Evolutionary conservation across 2,888 invertebrate genomes (phyloP).

Genomic region (Xestia xanthographa): DNA sequence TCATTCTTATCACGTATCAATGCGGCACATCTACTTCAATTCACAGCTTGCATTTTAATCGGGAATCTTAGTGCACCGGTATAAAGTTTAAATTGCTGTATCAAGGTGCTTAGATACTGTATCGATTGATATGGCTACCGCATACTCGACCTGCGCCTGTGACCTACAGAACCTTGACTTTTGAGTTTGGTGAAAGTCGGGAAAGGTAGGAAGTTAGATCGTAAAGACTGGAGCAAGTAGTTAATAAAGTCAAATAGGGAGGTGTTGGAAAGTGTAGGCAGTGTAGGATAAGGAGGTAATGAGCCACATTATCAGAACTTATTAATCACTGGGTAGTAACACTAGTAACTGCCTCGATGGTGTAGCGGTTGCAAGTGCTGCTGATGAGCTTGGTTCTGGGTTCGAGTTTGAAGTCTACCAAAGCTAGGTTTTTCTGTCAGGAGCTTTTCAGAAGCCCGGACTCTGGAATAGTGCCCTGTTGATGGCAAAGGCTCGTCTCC

Average conservation of each 20-base stretch:
- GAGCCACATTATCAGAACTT: slow-evolving; percentile 9
- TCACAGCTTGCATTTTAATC: slow-evolving; percentile 59
- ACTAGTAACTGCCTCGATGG: neutral
- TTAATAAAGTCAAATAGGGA: slow-evolving; percentile 22
- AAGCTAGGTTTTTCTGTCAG: neutral
- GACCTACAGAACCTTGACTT: slow-evolving; percentile 86
- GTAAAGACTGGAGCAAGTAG: slow-evolving; percentile 40
- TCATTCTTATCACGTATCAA: slow-evolving; percentile 81
- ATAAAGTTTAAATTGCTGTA: slow-evolving; percentile 70
- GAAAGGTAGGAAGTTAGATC: slow-evolving; percentile 70
- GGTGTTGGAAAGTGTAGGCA: slow-evolving; percentile 40
- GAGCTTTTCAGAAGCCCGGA: neutral
- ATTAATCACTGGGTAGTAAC: neutral
- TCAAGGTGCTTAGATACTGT: slow-evolving; percentile 61
- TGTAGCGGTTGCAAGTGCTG: neutral
- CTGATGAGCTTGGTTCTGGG: neutral
- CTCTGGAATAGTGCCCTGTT: neutral
- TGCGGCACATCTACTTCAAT: slow-evolving; percentile 69
- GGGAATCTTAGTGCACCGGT: slow-evolving; percentile 52
- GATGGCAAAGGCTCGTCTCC: neutral
- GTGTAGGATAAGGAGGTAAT: neutral
- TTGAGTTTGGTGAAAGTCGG: slow-evolving; percentile 83
- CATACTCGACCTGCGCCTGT: slow-evolving; percentile 82
- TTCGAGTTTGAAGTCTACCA: neutral
- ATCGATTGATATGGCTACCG: slow-evolving; percentile 83